Conservation (phyloP, 2,888 invertebrate genomes). For the Dicroscelio sp. region DNA sequence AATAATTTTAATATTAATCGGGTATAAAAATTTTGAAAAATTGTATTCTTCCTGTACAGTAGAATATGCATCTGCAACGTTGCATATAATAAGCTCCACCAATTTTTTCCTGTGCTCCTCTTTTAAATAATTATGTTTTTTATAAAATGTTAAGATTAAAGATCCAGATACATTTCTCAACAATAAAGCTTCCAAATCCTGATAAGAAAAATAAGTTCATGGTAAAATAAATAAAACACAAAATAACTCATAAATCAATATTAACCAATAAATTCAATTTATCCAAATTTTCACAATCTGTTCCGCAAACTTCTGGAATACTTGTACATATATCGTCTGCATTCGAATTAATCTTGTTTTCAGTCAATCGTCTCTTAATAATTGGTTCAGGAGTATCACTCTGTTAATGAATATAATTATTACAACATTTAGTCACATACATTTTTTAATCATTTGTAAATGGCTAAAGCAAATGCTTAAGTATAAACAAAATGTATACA, state of each 20-base stretch:
- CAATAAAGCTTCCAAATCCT: not conserved
- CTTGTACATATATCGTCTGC: not conserved
- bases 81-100: not conserved
- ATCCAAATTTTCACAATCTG: too few relatives aligned
- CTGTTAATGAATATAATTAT: too few relatives aligned
- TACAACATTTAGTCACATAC: too few relatives aligned
- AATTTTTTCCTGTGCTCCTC: constrained; percentile 12
- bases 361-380: too few relatives aligned
- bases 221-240: not conserved
- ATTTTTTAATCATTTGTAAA: too few relatives aligned
- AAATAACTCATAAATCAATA: too few relatives aligned
- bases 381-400: too few relatives aligned
- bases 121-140: not conserved
- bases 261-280: not conserved
- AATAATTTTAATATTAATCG: not conserved
- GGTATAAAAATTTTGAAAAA: not conserved
- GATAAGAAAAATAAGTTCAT: not conserved
- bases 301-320: too few relatives aligned
- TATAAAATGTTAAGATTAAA: not conserved
- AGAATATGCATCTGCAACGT: not conserved
- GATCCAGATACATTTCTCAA: not conserved
- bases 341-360: not conserved
- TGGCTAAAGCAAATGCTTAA: too few relatives aligned
- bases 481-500: too few relatives aligned
- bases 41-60: not conserved